Evolutionary conservation across 2,888 invertebrate genomes (phyloP), one percentile per base, ranked within the genome.

Genomic region (Diarsia rubi): DNA sequence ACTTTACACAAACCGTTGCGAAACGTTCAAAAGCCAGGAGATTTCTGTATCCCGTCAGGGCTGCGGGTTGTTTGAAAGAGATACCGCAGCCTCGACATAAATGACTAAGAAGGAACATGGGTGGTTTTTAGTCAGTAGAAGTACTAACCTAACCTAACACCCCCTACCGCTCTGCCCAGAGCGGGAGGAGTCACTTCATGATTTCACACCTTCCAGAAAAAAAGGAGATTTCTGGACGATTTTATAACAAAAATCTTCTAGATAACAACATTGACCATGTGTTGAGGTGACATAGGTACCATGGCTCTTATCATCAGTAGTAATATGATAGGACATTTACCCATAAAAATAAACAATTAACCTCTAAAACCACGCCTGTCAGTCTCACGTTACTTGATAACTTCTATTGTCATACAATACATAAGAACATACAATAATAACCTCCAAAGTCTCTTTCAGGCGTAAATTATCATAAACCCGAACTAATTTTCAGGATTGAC

Each of bases 401-500:
- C 42, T 14, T 47, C 19, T 31, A 54, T 49, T 59, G 66, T 60
- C 62, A 67, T 66, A 59, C 21, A 69, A 62, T 70, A 49, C 16
- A 27, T 45, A 59, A 44, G 2, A 44, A 24, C 2, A 19, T 24
- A 80, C 16, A 47, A 59, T 63, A 54, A 70, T 69, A 72, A 75
- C 59, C 69, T 69, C 63, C 71, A 42, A 9, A 11, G 47, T 31
- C n/a, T 74, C 52, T 72, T 73, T 69, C 45, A 75, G n/a, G 47
- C 14, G 27, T n/a, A 71, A 71, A 82, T 75, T 62, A 59, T 54
- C 47, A 54, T 37, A 59, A 62, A 68, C 59, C 24, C 31, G 71
- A 81, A 81, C 82, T 0, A 76, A 73, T 82, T 73, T 49, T 59
- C n/a, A 52, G n/a, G 37, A 73, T 77, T 84, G 85, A 76, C 71